Evolutionary conservation across 2,888 invertebrate species (phyloP).

Genomic region (Apoderus coryli): DNA sequence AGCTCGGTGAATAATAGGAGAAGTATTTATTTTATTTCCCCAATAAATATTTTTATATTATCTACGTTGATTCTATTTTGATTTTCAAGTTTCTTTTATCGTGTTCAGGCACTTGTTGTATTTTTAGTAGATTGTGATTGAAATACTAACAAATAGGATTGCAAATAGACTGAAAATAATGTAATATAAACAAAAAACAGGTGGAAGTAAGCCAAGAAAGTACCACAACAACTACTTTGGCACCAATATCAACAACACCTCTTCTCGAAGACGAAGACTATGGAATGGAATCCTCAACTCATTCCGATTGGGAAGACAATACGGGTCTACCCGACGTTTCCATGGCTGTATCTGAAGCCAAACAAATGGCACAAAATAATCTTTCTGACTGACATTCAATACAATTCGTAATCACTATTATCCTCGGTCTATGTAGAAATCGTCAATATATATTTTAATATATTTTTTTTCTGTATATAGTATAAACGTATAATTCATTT

Average conservation of each 20-base stretch:
- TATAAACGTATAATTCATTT: too few species aligned
- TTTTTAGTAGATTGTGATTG: too few species aligned
- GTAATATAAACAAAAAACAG: conserved; percentile 33
- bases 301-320: conserved; percentile 31
- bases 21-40: too few species aligned
- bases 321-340: conserved; percentile 25
- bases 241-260: conserved; percentile 37
- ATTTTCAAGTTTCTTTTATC: too few species aligned
- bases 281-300: conserved; percentile 30
- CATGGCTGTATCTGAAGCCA: conserved; percentile 21
- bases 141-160: conserved; percentile 31
- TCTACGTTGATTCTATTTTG: too few species aligned
- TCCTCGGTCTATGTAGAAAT: too few species aligned
- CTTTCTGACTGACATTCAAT: conserved; percentile 29
- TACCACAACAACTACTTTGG: conserved; percentile 30
- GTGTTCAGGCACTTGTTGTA: too few species aligned
- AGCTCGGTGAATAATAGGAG: too few species aligned
- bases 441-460: too few species aligned
- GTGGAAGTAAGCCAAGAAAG: conserved; percentile 34
- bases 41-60: too few species aligned
- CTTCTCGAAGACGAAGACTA: conserved; percentile 36
- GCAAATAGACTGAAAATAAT: conserved; percentile 36
- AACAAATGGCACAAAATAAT: conserved; percentile 18
- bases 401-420: conserved; percentile 12
- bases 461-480: too few species aligned